Conservation (phyloP, 2,113 vertebrate genomes). For the Lampris incognitus region DNA sequence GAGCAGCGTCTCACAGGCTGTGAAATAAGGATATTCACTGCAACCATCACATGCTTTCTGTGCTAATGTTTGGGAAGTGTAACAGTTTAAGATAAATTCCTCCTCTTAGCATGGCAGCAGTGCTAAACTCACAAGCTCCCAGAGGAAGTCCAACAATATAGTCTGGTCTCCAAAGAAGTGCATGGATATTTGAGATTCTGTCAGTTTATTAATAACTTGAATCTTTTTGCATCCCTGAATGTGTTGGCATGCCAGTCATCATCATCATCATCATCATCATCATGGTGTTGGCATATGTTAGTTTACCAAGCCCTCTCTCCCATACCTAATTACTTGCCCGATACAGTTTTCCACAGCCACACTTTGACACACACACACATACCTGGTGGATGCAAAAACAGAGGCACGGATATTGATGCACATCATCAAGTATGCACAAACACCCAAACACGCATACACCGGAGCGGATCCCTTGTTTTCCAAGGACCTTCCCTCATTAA, state of each 20-base stretch:
- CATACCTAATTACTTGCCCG: not conserved
- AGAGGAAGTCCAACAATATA: not conserved
- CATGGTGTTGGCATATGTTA: not conserved
- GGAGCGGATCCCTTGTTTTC: not conserved
- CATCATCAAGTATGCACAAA: conserved; percentile 7
- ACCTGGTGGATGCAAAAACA: not conserved
- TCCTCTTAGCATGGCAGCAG: not conserved
- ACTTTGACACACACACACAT: not conserved
- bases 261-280: not conserved
- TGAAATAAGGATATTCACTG: conserved; percentile 20
- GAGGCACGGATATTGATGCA: too few species aligned
- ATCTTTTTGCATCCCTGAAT: not conserved
- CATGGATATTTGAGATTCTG: not conserved
- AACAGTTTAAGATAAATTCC: conserved; percentile 33
- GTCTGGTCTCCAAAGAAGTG: not conserved
- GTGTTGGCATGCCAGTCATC: conserved; percentile 7
- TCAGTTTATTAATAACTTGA: not conserved
- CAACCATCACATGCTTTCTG: conserved; percentile 3
- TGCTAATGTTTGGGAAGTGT: conserved; percentile 17
- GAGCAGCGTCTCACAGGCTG: conserved; percentile 25
- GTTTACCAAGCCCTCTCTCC: not conserved
- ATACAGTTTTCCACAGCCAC: not conserved
- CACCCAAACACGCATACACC: conserved; percentile 1
- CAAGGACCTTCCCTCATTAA: not conserved
- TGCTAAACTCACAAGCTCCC: too few species aligned